Evolutionary conservation across 2,113 vertebrate genomes (phyloP).

Genomic region (Atlantisia rogersi): DNA sequence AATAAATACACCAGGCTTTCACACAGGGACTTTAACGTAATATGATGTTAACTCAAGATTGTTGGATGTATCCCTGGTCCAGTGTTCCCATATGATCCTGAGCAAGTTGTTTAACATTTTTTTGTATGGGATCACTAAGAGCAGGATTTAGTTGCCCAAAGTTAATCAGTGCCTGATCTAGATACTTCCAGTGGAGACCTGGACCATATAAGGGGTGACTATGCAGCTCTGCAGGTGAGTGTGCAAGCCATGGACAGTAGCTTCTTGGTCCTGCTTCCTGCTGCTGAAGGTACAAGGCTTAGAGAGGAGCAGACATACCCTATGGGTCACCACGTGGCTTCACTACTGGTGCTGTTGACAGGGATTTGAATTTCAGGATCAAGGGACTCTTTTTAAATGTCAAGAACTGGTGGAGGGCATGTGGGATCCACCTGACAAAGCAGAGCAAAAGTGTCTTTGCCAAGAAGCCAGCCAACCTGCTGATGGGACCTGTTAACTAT

Average conservation of each 20-base stretch:
- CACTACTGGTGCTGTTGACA: neutral
- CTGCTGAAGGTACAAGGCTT: neutral
- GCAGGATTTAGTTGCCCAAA: neutral
- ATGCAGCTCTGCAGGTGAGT: neutral
- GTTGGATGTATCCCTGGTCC: neutral
- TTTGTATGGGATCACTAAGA: neutral
- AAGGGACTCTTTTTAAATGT: neutral
- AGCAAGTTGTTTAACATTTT: neutral
- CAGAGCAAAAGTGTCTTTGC: neutral
- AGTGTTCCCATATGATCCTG: neutral
- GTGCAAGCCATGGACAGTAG: neutral
- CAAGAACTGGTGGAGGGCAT: too few species aligned
- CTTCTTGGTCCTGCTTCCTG: neutral
- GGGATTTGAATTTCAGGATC: neutral
- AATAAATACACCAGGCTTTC: neutral
- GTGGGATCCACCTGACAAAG: neutral
- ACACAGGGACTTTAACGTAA: rapidly evolving
- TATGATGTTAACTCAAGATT: neutral
- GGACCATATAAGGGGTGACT: neutral
- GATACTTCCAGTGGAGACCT: neutral
- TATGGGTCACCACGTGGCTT: neutral
- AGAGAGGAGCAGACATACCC: neutral
- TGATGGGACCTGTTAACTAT: neutral
- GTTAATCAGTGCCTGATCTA: neutral
- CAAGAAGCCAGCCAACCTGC: neutral